Base-by-base conservation (phyloP, 1,140 invertebrate genomes). In the Drosophila ficusphila region DNA sequence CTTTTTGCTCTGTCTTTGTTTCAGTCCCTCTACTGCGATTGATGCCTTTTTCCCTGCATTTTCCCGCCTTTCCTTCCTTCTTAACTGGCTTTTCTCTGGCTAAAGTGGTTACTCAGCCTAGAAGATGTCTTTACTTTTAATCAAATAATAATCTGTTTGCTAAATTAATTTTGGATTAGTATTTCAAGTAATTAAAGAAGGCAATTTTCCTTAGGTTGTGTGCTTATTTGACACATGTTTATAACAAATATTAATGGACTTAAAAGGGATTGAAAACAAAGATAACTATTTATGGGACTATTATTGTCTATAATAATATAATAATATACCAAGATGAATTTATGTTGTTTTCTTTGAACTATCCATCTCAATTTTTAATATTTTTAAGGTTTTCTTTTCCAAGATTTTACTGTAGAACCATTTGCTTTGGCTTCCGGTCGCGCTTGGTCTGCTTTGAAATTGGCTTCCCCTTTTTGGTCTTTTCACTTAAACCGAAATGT, bases 401-500 rank as follows among this genome's bases (percentile, higher is more conserved):
- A 16, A 16, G 4, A 6, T 4, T 2, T 14, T 12, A 39, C 56
- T 56, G 42, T 44, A 23, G 39, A 19, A 14, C 7, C 21, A 7
- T 39, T 52, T 4, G 21, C 18, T 21, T 33, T 31, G 31, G 16
- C 42, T 47, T 62, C 38, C 29, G 31, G 34, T 72, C 72, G 38
- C 31, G 60, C 60, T 27, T 67, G 19, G 62, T 5, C 60, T 34
- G 60, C 36, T 52, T 64, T 52, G 60, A 67, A 67, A 67, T 67
- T 67, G 64, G 60, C 27, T 31, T 67, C 38, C 36, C 61, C 34
- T 42, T 52, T 67, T 41, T 12, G 34, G 67, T 56, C 60, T 76
- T 86, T 82, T 81, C 76, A 79, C 57, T 81, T 76, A 73, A 73
- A 69, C 61, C 62, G 54, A 60, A 85, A 85, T 86, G 73, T 76